These are phyloP conservation scores for Oenanthe oenanthe DNA, from an alignment of 2,113 vertebrate genomes.

Conservation along the genomic window DNA sequence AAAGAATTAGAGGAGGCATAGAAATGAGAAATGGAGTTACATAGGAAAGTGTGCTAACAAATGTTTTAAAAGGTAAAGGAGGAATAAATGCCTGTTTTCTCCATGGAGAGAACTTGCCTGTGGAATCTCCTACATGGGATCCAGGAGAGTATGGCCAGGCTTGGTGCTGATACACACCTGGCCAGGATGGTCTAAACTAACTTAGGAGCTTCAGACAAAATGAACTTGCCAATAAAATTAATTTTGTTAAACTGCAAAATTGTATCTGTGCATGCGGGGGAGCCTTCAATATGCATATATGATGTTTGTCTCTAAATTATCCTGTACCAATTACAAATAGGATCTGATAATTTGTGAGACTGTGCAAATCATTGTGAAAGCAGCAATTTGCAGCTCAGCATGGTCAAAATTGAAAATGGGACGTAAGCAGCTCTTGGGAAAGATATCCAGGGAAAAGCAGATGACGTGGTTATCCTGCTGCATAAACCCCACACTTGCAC, in stretches of 20 bases:
- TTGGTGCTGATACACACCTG: neutral
- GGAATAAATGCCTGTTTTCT: neutral
- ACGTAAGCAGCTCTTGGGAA: neutral
- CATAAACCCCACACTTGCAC: neutral
- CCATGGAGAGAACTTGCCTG: neutral
- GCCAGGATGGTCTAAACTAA: neutral
- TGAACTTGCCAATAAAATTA: neutral
- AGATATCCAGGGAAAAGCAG: neutral
- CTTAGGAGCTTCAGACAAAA: neutral
- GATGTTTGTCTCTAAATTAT: neutral
- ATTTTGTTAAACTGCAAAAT: neutral
- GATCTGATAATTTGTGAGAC: neutral
- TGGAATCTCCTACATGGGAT: neutral
- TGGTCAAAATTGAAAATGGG: neutral
- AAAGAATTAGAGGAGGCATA: neutral
- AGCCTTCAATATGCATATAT: neutral
- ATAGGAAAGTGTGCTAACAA: neutral
- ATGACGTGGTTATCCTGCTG: neutral
- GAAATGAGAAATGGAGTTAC: neutral
- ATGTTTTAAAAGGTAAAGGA: neutral
- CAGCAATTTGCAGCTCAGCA: neutral
- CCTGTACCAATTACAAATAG: neutral
- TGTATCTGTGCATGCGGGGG: rapidly evolving
- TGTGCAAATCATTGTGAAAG: neutral
- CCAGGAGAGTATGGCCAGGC: neutral